phyloP scores from a whole-genome alignment of 2,113 vertebrate species.

The Marcusenius ussheri region DNA sequence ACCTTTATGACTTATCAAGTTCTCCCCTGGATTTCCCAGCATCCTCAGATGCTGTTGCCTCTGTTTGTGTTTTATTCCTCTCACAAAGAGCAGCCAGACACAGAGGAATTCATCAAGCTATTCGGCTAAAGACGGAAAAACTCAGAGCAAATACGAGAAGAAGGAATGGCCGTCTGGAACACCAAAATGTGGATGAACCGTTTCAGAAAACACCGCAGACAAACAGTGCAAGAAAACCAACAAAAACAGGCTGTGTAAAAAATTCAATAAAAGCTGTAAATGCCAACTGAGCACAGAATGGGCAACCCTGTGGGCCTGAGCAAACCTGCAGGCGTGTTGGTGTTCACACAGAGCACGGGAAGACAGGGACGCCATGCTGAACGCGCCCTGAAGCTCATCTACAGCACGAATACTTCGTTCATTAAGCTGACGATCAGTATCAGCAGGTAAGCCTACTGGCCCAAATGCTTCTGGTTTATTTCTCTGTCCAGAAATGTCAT shows the following conservation, averaged over 20 bases:
- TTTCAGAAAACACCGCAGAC: background rate
- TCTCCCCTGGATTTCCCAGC: background rate
- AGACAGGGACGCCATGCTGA: background rate
- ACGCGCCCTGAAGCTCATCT: background rate
- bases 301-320: background rate
- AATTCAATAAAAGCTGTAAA: background rate
- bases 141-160: background rate
- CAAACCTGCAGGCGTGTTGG: background rate
- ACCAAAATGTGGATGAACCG: background rate
- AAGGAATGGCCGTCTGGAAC: background rate
- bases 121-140: background rate
- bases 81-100: background rate
- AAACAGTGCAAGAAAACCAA: background rate
- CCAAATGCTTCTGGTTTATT: background rate
- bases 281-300: background rate
- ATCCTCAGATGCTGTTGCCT: background rate
- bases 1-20: background rate
- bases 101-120: background rate
- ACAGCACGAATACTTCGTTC: background rate
- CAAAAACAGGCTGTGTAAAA: background rate
- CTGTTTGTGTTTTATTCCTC: background rate
- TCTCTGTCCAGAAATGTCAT: background rate
- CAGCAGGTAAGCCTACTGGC: background rate
- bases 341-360: background rate
- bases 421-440: background rate